Evolutionary conservation across 2,797 vertebrate species (phyloP).

Genomic region (Fistularia commersonii): DNA sequence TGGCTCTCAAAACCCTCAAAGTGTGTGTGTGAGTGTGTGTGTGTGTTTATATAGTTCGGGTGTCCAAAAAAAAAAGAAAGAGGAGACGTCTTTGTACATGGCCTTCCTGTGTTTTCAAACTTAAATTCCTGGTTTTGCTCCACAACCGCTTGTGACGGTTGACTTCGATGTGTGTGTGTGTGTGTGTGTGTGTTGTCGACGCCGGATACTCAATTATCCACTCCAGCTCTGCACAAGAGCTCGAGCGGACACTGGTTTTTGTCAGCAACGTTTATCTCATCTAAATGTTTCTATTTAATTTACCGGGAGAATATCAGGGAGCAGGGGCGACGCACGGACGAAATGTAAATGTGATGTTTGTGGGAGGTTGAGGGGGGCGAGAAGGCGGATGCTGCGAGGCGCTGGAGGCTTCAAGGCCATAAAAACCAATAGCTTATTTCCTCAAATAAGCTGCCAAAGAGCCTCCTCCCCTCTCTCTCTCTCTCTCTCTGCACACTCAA

Average conservation of each 20-base stretch:
- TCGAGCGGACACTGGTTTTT: constrained; percentile 19
- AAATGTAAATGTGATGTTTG: constrained; percentile 44
- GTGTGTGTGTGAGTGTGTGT: constrained; percentile 10
- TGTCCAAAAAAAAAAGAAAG: too few species aligned
- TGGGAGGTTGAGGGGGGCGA: constrained; percentile 14
- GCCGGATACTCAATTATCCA: constrained; percentile 19
- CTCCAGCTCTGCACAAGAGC: constrained; percentile 13
- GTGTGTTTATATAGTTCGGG: constrained; percentile 9
- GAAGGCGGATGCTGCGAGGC: constrained; percentile 27
- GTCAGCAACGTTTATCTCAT: constrained; percentile 7
- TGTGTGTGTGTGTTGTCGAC: constrained; percentile 4
- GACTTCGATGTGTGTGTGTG: constrained; percentile 12
- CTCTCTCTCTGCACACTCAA: constrained; percentile 7
- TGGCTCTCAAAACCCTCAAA: constrained; percentile 32
- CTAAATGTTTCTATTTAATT: constrained; percentile 16
- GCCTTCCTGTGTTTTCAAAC: too few species aligned
- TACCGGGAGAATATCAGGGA: constrained; percentile 8
- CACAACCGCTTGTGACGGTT: too few species aligned
- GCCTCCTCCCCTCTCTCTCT: constrained; percentile 14
- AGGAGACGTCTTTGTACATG: too few species aligned
- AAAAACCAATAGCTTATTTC: constrained; percentile 52
- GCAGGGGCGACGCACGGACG: constrained; percentile 21
- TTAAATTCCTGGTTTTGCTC: too few species aligned
- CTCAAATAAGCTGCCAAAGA: constrained; percentile 48
- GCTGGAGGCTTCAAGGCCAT: constrained; percentile 43